Evolutionary conservation across 1,140 invertebrate species (phyloP).

Genomic region (Caenorhabditis tropicalis): DNA sequence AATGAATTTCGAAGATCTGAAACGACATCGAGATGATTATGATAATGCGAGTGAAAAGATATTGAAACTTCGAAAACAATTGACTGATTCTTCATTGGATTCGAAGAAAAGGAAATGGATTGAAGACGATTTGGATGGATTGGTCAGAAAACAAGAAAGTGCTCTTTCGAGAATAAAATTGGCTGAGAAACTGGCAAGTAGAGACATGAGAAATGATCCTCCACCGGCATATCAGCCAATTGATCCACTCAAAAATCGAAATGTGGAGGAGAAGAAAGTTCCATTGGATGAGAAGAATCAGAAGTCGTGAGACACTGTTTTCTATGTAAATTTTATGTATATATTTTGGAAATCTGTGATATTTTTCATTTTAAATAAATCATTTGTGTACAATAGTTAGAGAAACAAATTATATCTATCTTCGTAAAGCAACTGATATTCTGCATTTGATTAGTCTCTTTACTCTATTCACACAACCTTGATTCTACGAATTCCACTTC

Average conservation of each 20-base stretch:
- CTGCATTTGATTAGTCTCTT: too few relatives aligned
- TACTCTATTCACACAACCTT: too few relatives aligned
- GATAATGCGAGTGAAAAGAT: slow-evolving; percentile 5
- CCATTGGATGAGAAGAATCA: not conserved
- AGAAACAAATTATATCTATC: too few relatives aligned
- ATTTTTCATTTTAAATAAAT: too few relatives aligned
- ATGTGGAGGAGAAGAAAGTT: not conserved
- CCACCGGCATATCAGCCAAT: not conserved
- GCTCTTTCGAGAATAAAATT: not conserved
- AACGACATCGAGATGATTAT: not conserved
- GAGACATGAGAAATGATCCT: slow-evolving; percentile 2
- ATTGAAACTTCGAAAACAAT: not conserved
- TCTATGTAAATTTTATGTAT: too few relatives aligned
- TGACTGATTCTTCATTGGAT: not conserved
- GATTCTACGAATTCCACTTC: too few relatives aligned
- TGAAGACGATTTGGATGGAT: not conserved
- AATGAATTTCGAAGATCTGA: not conserved
- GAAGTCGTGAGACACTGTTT: too few relatives aligned
- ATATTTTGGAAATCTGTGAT: not conserved
- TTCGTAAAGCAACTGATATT: too few relatives aligned
- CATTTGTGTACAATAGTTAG: too few relatives aligned
- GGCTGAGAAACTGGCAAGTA: not conserved
- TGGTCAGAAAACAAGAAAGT: not conserved
- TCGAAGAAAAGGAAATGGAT: slow-evolving; percentile 18
- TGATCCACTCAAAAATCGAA: slow-evolving; percentile 6